Evolutionary conservation across 2,113 vertebrate genomes (phyloP).

Genomic region (Ammospiza nelsoni): DNA sequence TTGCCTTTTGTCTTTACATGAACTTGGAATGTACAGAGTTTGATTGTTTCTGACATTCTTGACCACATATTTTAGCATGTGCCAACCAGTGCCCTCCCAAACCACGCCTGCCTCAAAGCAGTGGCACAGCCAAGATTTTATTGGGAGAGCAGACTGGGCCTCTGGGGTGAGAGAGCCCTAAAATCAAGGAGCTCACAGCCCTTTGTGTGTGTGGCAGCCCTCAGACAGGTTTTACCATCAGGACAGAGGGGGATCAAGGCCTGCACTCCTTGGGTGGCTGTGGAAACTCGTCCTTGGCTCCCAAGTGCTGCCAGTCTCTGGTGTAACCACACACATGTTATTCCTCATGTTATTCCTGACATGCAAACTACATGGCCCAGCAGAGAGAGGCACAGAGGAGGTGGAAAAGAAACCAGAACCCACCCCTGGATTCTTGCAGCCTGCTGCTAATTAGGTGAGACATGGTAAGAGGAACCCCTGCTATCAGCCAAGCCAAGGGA

Average conservation of each 20-base stretch:
- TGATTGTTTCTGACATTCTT: neutral
- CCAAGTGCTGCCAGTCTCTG: neutral
- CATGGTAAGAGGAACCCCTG: constrained; percentile 16
- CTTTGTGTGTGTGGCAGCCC: neutral
- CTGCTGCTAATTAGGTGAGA: constrained; percentile 69
- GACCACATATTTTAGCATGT: neutral
- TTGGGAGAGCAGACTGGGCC: neutral
- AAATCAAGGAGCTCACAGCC: neutral
- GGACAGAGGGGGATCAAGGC: neutral
- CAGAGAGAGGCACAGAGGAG: constrained; percentile 4
- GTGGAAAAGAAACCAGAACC: constrained; percentile 54
- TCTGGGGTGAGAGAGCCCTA: neutral
- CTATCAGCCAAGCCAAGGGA: constrained; percentile 61
- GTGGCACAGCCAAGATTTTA: neutral
- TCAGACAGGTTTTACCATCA: neutral
- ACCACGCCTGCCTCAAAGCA: neutral
- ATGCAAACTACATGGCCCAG: neutral
- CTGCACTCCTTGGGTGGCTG: neutral
- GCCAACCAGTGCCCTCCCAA: neutral
- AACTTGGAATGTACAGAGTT: neutral
- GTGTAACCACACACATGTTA: neutral
- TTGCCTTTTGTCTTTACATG: neutral
- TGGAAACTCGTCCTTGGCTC: neutral
- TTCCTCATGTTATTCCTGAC: neutral
- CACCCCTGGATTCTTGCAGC: constrained; percentile 23